A percentile compares a stretch with the other conserved stretches of the same genome.
These are phyloP conservation scores for Oncopodura yosiiana DNA, from an alignment of 1,140 invertebrate species.

Conservation along the genomic window DNA sequence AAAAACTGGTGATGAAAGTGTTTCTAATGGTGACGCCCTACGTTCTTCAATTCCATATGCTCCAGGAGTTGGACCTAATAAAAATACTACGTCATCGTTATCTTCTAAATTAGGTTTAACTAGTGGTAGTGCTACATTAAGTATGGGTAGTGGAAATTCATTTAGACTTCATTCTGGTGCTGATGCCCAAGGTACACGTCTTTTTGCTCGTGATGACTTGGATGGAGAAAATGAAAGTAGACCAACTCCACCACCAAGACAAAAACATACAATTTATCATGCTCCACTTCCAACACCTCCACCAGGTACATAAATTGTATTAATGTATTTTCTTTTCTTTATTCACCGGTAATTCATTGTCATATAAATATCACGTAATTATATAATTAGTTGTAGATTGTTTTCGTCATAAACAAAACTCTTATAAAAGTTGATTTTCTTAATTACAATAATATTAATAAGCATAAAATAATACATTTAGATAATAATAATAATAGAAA, in stretches of 20 bases:
- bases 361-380: no score
- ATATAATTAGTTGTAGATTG: no score
- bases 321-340: neutral
- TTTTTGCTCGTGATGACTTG: constrained; percentile 25
- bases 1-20: neutral
- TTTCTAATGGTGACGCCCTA: constrained; percentile 1
- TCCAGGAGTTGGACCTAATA: neutral
- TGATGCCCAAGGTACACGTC: constrained; percentile 32
- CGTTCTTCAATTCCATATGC: neutral
- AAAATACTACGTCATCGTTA: neutral
- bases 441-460: no score
- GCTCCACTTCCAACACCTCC: constrained; percentile 53
- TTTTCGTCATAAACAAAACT: no score
- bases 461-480: no score
- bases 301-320: no score
- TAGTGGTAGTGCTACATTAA: neutral
- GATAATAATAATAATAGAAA: no score
- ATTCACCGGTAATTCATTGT: no score
- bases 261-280: constrained; percentile 42
- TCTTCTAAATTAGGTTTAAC: neutral
- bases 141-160: constrained; percentile 17
- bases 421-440: no score
- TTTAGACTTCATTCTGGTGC: constrained; percentile 34
- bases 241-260: constrained; percentile 29
- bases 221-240: constrained; percentile 15